Evolutionary conservation across 1,140 invertebrate genomes (phyloP), one percentile per base, ranked within the genome.

Genomic region (Drosophila repletoides): DNA sequence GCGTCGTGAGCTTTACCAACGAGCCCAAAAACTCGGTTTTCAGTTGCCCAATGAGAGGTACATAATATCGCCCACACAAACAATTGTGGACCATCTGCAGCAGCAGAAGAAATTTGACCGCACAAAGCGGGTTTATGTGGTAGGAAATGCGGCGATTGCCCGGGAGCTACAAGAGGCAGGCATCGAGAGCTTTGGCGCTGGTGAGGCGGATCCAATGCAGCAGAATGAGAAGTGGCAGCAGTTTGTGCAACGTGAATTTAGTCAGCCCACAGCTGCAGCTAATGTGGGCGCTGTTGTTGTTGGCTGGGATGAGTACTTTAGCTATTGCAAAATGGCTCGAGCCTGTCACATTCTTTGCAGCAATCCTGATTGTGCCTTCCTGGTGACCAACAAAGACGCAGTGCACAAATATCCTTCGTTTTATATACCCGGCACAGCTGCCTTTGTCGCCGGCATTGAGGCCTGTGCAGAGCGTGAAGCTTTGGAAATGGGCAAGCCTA

Each of bases 361-460:
- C 49, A 73, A 76, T 34, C 41, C 38, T 12, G 92, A 95, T 84
- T 92, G 93, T 1, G 92, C 94, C 9, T 99, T 99, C 89, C 91
- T 99, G 43, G 97, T 94, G 0, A 98, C 97, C 1, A 99, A 99
- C 90, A 96, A 95, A 9, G 98, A 99, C 92, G 95, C 96, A 84
- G 81, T 89, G 19, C 81, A 89, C 46, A 87, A 75, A 49, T 89
- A 84, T 73, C 75, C 87, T 0, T 14, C 21, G n/a, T 69, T 49
- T 48, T 28, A 59, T 19, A 75, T 89, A 12, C 91, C 91, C 91
- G 96, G 96, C 61, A 96, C 97, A 7, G 98, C 97, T 0, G 93
- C 94, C 31, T 93, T 99, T 36, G 95, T 99, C 0, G 91, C 91
- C 45, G 94, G 95, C 6, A 94, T 99, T 12, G 94, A 96, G 88